Conservation (phyloP, 2,888 invertebrate species). For the Archaeoteleia sp. region DNA sequence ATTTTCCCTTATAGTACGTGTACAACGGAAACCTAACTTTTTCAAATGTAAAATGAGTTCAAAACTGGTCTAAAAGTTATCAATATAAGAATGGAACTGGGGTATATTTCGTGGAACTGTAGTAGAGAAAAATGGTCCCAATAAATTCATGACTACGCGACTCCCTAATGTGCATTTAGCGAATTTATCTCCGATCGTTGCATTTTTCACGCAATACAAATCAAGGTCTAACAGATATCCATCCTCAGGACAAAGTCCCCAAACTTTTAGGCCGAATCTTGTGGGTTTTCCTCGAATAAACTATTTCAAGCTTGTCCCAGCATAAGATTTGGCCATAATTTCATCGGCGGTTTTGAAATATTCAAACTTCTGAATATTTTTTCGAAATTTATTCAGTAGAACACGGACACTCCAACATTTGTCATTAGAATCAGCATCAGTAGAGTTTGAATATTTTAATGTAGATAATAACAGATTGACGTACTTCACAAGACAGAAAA, state of each 20-base stretch:
- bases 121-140: conserved; percentile 32
- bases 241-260: conserved; percentile 42
- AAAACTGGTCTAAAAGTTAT: conserved; percentile 44
- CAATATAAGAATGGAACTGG: conserved; percentile 46
- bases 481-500: conserved; percentile 33
- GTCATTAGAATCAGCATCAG: conserved; percentile 33
- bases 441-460: conserved; percentile 35
- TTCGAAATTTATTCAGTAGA: conserved; percentile 32
- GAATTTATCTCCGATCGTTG: conserved; percentile 25
- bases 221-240: conserved; percentile 48
- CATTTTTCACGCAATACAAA: conserved; percentile 50
- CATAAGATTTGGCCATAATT: conserved; percentile 50
- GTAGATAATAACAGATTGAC: conserved; percentile 43
- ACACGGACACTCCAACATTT: conserved; percentile 35
- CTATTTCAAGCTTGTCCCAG: conserved; percentile 40
- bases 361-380: conserved; percentile 32
- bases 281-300: conserved; percentile 51
- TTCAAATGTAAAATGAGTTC: conserved; percentile 50
- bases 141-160: conserved; percentile 49
- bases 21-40: conserved; percentile 40
- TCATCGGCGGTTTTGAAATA: conserved; percentile 43
- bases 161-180: conserved; percentile 45
- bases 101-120: conserved; percentile 23
- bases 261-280: conserved; percentile 52
- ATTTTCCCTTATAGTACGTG: conserved; percentile 48